Conservation (phyloP, 92 coral and sea anemone genomes). For the Meandrina meandrites region DNA sequence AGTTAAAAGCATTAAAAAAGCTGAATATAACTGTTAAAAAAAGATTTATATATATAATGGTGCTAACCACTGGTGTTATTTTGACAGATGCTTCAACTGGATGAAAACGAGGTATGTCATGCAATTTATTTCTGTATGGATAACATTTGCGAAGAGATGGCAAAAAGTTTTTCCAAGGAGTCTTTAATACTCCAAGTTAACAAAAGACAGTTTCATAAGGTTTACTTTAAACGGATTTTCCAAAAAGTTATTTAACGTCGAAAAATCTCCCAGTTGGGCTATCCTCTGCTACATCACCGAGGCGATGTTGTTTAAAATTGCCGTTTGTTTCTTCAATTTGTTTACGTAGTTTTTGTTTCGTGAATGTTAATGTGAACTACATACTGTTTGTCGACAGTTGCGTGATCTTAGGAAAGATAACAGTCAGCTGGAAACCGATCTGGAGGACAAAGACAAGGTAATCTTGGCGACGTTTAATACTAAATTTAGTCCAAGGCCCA, state of each 20-base stretch:
- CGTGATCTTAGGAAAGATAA: slow-evolving; percentile 76
- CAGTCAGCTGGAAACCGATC: slow-evolving; percentile 73
- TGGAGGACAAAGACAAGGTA: slow-evolving; percentile 85
- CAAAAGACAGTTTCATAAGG: neutral
- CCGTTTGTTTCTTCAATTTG: neutral
- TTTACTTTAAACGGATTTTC: neutral
- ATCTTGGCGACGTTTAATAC: neutral
- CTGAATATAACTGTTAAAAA: too few relatives aligned
- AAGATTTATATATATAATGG: too few relatives aligned
- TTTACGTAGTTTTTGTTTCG: neutral
- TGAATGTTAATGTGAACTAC: neutral
- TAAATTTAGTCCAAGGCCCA: neutral
- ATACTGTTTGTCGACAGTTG: slow-evolving; percentile 43
- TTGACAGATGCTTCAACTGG: slow-evolving; percentile 58
- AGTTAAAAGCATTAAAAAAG: too few relatives aligned
- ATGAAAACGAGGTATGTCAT: slow-evolving; percentile 79
- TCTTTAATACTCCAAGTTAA: neutral
- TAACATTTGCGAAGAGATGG: neutral
- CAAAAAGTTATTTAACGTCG: neutral
- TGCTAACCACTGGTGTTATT: neutral
- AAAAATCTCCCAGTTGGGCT: neutral
- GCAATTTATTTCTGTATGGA: neutral
- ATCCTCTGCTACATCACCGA: neutral
- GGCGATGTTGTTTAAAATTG: neutral
- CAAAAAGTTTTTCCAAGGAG: neutral